Conservation (phyloP, 2,888 invertebrate species). For the Serripes groenlandicus region DNA sequence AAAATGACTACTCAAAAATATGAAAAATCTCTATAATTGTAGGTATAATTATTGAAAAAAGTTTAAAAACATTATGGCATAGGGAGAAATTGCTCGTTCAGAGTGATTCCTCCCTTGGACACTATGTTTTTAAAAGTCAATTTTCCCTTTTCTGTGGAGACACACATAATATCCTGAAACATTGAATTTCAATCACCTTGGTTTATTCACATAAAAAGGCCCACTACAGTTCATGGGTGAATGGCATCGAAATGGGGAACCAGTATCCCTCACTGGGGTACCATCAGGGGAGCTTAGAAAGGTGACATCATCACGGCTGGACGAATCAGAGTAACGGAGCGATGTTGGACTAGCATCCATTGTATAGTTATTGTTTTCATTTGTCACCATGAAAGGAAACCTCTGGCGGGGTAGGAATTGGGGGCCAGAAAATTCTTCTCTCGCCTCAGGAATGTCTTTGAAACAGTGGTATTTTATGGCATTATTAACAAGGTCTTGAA, state of each 20-base stretch:
- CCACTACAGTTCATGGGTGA: constrained; percentile 1
- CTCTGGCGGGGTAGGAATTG: constrained; percentile 69
- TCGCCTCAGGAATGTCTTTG: constrained; percentile 81
- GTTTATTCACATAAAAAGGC: constrained; percentile 53
- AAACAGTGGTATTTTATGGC: constrained; percentile 82
- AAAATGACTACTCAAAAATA: too few species aligned
- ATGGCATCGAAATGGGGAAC: constrained; percentile 16
- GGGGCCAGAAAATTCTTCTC: constrained; percentile 78
- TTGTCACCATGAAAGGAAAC: constrained; percentile 33
- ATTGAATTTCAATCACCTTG: constrained; percentile 36
- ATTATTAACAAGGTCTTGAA: constrained; percentile 78
- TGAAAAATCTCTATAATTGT: too few species aligned
- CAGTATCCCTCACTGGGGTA: constrained; percentile 39
- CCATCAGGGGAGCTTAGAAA: constrained; percentile 51
- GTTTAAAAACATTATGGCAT: too few species aligned
- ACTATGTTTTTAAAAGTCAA: too few species aligned
- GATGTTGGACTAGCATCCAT: constrained; percentile 67
- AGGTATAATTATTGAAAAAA: too few species aligned
- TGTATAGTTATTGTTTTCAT: constrained; percentile 66
- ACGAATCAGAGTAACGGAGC: constrained; percentile 65
- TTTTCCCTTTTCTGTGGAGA: too few species aligned
- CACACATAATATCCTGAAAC: too few species aligned
- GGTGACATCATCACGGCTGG: constrained; percentile 62
- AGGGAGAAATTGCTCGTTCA: too few species aligned
- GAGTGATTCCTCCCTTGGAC: too few species aligned